These are phyloP conservation scores for Monarcha castaneiventris DNA, from an alignment of 2,113 vertebrate genomes.

Conservation along the genomic window DNA sequence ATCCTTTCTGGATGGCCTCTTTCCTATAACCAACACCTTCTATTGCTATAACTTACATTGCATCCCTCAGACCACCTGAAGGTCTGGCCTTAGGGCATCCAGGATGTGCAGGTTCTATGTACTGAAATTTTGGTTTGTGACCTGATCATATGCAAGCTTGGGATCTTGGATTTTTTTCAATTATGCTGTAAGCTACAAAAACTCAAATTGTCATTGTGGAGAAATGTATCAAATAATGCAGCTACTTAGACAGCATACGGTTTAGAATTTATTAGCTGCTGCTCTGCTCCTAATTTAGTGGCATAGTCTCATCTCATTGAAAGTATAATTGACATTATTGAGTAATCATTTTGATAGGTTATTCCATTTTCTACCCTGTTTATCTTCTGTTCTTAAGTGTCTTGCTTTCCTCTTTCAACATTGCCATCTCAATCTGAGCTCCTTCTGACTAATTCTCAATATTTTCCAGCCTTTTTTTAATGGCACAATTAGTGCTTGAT, in stretches of 20 bases:
- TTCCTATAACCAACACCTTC: neutral
- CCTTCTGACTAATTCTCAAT: neutral
- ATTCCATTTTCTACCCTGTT: conserved; percentile 46
- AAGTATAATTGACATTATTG: conserved; percentile 55
- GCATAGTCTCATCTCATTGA: conserved; percentile 27
- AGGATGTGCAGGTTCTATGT: neutral
- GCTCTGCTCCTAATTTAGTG: conserved; percentile 36
- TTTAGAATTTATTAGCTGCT: conserved; percentile 28
- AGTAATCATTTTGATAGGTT: conserved; percentile 45
- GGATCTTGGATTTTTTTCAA: neutral
- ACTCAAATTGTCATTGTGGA: neutral
- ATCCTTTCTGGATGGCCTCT: neutral
- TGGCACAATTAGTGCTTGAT: conserved; percentile 21
- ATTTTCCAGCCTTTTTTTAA: conserved; percentile 53
- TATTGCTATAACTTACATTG: neutral
- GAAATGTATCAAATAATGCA: neutral
- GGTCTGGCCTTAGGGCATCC: neutral
- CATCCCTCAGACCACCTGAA: neutral
- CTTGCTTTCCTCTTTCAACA: neutral
- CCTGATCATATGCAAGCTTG: neutral
- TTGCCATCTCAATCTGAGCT: conserved; percentile 2
- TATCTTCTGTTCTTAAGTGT: conserved; percentile 21
- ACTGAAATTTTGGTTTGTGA: neutral
- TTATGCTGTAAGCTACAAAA: neutral
- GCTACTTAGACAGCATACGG: neutral